Percentiles rank a stretch among this genome's conserved stretches.
Evolutionary conservation across 2,113 vertebrate species (phyloP).

Genomic region (Gasterosteus aculeatus): DNA sequence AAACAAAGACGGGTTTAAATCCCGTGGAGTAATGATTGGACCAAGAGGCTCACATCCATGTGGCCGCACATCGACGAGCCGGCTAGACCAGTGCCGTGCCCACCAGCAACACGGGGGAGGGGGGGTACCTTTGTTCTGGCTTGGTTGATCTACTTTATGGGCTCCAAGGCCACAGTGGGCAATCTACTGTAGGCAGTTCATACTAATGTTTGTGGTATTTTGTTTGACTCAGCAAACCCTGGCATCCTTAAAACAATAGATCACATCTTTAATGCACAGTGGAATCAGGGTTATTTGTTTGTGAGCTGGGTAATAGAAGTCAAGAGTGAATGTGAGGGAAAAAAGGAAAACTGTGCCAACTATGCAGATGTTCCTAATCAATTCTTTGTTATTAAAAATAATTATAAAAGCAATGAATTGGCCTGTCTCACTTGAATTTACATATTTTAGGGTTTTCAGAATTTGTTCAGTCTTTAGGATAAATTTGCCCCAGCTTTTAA

Average conservation of each 20-base stretch:
- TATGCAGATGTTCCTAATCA: background rate
- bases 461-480: background rate
- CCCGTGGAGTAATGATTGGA: conserved; percentile 28
- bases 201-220: background rate
- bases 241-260: conserved; percentile 16
- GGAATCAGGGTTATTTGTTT: conserved; percentile 22
- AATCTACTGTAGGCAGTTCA: background rate
- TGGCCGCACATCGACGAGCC: conserved; percentile 19
- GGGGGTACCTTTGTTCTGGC: background rate
- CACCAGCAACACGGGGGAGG: conserved; percentile 9
- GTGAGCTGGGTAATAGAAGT: conserved; percentile 2
- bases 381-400: conserved; percentile 21
- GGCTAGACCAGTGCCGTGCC: background rate
- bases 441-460: background rate
- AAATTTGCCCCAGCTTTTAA: no score
- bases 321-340: background rate
- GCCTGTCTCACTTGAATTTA: background rate
- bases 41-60: conserved; percentile 5
- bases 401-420: background rate
- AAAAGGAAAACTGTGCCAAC: background rate
- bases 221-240: background rate
- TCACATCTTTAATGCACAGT: conserved; percentile 3
- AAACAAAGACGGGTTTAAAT: background rate
- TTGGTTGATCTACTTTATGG: background rate
- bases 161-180: background rate